A percentile compares a stretch with the other conserved stretches of the same genome.
Evolutionary conservation across 1,140 invertebrate genomes (phyloP).

Genomic region (Camponotus vicinus): DNA sequence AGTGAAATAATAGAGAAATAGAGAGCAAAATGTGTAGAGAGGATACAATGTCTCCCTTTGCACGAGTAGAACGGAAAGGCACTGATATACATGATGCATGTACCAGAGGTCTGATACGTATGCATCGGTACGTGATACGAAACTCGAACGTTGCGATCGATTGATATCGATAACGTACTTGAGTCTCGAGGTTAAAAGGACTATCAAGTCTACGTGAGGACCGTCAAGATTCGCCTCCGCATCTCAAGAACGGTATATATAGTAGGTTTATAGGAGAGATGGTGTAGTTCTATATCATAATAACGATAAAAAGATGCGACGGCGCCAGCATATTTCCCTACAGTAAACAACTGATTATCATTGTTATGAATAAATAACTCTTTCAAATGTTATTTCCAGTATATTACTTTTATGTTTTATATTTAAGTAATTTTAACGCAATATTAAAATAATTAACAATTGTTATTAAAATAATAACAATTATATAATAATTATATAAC

Average conservation of each 20-base stretch:
- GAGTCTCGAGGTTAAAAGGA: slow-evolving; percentile 52
- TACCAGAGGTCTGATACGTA: slow-evolving; percentile 15
- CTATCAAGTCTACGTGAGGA: slow-evolving; percentile 46
- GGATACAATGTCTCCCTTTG: neutral
- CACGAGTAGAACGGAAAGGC: neutral
- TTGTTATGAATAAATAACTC: slow-evolving; percentile 13
- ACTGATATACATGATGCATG: neutral
- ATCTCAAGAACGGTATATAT: slow-evolving; percentile 30
- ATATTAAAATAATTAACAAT: neutral
- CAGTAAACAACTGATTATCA: neutral
- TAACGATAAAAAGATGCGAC: neutral
- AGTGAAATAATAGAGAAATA: neutral
- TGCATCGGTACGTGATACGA: slow-evolving; percentile 52
- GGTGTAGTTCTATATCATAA: neutral
- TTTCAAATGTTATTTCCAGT: neutral
- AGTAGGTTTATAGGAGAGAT: slow-evolving; percentile 18
- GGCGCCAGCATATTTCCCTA: neutral
- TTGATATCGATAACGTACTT: slow-evolving; percentile 64
- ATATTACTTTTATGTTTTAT: too few relatives aligned
- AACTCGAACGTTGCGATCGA: slow-evolving; percentile 48
- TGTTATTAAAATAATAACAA: too few relatives aligned
- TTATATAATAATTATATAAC: too few relatives aligned
- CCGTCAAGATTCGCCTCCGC: slow-evolving; percentile 36
- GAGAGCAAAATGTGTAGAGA: neutral
- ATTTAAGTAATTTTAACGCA: neutral